Evolutionary conservation across 2,113 vertebrate species (phyloP), one percentile per base, ranked within the genome.

Genomic region (Neotoma lepida): DNA sequence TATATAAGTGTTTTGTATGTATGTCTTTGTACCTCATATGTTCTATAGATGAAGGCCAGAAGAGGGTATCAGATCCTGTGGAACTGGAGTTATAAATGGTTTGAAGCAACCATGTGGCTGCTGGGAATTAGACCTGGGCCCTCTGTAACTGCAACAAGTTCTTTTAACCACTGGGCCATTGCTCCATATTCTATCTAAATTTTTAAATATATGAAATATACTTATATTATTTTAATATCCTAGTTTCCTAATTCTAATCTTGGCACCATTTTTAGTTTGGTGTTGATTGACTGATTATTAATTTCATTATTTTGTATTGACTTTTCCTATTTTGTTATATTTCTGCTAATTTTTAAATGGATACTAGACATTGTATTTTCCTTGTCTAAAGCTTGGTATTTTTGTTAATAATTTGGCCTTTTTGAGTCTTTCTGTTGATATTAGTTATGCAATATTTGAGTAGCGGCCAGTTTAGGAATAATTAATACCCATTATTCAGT

Each of bases 371-470:
- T 70, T 30, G n/a, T 46, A 49, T 89, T 86, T 51, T 71, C 39
- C 68, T 84, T 86, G 18, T 85, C n/a, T 26, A 24, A 2, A 86
- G 4, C 35, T 93, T 93, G 73, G 74, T 56, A 64, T 86, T 86
- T 91, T 51, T 89, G 4, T 93, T 51, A 86, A 89, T 1, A 35
- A n/a, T 66, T 94, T 77, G 9, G 30, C 8, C 4, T 86, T 5
- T 94, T 81, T 8, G 22, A 30, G 51, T 66, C 41, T 88, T 92
- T 51, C 39, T 91, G 64, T 86, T 68, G 80, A 96, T 24, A 64
- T 63, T 93, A 77, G 26, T 91, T 82, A 92, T 33, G 20, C 61
- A 49, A 9, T 35, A 88, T 56, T 44, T 89, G 15, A 96, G 49
- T 35, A 92, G 33, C 35, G 2, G n/a, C 61, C n/a, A 74, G 15